Conservation (phyloP, 2,113 vertebrate species). For the Platysternon megacephalum region DNA sequence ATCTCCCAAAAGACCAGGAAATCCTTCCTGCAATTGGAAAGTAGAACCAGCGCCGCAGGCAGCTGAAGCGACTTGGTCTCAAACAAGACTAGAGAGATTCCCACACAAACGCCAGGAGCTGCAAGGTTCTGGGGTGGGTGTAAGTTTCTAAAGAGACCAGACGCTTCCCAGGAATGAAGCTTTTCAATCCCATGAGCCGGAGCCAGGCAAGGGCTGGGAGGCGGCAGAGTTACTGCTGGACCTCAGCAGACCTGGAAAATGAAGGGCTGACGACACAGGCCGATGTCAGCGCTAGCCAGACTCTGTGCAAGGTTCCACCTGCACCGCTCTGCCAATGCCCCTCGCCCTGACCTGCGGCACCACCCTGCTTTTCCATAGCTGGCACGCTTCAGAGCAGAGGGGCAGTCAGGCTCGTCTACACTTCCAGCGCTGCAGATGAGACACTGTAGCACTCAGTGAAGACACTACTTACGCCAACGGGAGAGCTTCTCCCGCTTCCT, state of each 20-base stretch:
- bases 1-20: accelerated
- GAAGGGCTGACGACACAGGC: neutral
- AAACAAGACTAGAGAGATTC: neutral
- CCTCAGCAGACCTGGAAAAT: accelerated
- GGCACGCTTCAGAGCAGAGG: neutral
- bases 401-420: too few species aligned
- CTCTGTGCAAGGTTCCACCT: neutral
- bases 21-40: accelerated
- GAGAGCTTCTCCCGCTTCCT: too few species aligned
- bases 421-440: too few species aligned
- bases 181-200: neutral
- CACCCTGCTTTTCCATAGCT: neutral
- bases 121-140: too few species aligned
- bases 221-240: accelerated
- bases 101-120: neutral
- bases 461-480: too few species aligned
- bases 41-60: neutral
- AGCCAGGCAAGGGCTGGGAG: neutral
- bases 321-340: neutral
- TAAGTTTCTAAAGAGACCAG: too few species aligned
- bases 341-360: accelerated
- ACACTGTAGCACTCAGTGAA: too few species aligned
- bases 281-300: neutral
- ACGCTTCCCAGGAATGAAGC: neutral
- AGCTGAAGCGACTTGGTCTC: neutral